Conservation (phyloP, 2,113 vertebrate genomes). For the Oceanites oceanicus region DNA sequence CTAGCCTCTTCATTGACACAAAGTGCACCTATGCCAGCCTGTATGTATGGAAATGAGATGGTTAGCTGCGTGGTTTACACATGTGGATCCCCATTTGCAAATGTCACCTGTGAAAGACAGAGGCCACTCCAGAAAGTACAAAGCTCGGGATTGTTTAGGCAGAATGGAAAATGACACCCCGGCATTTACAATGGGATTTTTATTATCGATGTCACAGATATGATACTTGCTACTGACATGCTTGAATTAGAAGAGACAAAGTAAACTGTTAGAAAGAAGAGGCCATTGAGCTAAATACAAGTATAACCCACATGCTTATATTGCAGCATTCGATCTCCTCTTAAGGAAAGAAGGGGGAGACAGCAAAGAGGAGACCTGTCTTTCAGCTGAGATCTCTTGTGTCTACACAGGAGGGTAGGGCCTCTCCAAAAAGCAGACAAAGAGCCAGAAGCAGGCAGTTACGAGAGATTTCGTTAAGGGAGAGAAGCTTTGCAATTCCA, state of each 20-base stretch:
- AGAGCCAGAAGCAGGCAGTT: background rate
- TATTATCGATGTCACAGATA: conserved; percentile 65
- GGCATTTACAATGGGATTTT: conserved; percentile 67
- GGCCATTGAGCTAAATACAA: conserved; percentile 55
- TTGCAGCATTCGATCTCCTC: conserved; percentile 54
- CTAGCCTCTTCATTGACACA: background rate
- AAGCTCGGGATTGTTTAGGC: conserved; percentile 64
- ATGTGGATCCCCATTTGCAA: conserved; percentile 34
- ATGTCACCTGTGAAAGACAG: conserved; percentile 61
- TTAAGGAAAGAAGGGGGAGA: background rate
- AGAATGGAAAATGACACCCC: conserved; percentile 66
- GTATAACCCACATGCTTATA: conserved; percentile 38
- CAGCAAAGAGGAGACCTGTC: conserved; percentile 14
- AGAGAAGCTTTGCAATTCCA: background rate
- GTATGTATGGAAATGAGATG: background rate
- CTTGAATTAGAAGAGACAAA: conserved; percentile 72
- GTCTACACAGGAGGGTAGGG: background rate
- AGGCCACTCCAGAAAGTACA: conserved; percentile 53
- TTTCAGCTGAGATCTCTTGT: conserved; percentile 28
- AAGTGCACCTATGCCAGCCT: background rate
- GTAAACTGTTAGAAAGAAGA: conserved; percentile 65
- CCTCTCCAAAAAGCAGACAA: conserved; percentile 41
- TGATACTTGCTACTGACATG: conserved; percentile 66
- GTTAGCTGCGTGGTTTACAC: background rate
- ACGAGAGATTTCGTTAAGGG: rapidly evolving